These are phyloP conservation scores for Charadrius vociferus DNA, from an alignment of 2,113 vertebrate species.

Conservation along the genomic window DNA sequence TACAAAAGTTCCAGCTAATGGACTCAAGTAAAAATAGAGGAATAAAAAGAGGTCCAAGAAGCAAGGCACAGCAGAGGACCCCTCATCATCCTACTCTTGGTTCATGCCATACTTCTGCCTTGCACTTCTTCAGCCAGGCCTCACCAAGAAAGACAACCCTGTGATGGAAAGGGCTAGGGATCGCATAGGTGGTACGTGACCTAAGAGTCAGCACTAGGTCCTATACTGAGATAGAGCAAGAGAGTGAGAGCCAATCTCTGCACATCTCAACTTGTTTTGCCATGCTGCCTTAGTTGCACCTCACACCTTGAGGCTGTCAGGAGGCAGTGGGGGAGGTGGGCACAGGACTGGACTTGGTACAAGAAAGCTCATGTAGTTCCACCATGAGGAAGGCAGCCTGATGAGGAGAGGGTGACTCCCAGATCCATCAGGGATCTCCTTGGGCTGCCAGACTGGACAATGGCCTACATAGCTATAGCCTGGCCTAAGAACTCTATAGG, in stretches of 20 bases:
- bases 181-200: not conserved
- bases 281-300: rapidly evolving
- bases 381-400: not conserved
- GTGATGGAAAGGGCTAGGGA: not conserved
- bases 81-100: not conserved
- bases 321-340: too few relatives aligned
- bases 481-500: not conserved
- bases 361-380: not conserved
- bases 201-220: not conserved
- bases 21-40: not conserved
- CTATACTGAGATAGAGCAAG: not conserved
- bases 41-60: not conserved
- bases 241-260: not conserved
- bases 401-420: not conserved
- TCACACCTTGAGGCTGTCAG: not conserved
- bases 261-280: not conserved
- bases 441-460: not conserved
- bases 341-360: not conserved
- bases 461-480: not conserved
- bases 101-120: not conserved
- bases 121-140: not conserved
- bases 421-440: not conserved
- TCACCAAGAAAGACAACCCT: not conserved
- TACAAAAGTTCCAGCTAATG: not conserved
- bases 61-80: not conserved